Evolutionary conservation across 2,113 vertebrate species (phyloP).

Genomic region (Syrmaticus mikado): DNA sequence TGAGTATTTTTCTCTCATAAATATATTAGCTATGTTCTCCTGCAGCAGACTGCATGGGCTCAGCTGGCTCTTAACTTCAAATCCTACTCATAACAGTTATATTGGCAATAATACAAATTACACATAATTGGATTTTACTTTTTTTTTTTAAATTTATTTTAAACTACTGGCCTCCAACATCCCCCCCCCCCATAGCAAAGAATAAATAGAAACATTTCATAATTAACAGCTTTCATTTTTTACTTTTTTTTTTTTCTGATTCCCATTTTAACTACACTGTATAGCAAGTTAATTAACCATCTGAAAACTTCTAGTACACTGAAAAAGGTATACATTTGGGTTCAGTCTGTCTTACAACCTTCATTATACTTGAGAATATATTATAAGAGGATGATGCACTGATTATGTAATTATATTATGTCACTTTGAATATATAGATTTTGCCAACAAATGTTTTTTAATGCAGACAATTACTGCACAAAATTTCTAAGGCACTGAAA

Average conservation of each 20-base stretch:
- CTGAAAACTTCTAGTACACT: neutral
- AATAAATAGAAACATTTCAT: constrained; percentile 20
- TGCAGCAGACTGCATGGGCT: constrained; percentile 68
- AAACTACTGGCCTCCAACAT: neutral
- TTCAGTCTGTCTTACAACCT: neutral
- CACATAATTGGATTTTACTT: constrained; percentile 70
- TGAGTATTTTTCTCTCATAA: constrained; percentile 51
- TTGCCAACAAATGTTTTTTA: neutral
- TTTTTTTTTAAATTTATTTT: constrained; percentile 9
- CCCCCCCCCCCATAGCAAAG: neutral
- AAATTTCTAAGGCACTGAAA: neutral
- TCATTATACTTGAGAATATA: neutral
- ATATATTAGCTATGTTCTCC: constrained; percentile 73
- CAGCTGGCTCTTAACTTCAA: constrained; percentile 68
- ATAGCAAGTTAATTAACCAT: neutral
- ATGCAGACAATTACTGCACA: neutral
- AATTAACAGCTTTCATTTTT: constrained; percentile 15
- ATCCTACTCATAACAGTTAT: constrained; percentile 67
- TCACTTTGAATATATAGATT: neutral
- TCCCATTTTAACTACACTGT: neutral
- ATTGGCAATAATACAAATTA: constrained; percentile 69
- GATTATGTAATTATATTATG: neutral
- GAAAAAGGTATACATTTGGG: neutral
- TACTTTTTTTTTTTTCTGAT: neutral
- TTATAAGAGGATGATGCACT: neutral